Percentiles rank a stretch among this genome's conserved stretches.
Conservation (phyloP, 2,888 invertebrate genomes). For the Metacarcinus magister region DNA sequence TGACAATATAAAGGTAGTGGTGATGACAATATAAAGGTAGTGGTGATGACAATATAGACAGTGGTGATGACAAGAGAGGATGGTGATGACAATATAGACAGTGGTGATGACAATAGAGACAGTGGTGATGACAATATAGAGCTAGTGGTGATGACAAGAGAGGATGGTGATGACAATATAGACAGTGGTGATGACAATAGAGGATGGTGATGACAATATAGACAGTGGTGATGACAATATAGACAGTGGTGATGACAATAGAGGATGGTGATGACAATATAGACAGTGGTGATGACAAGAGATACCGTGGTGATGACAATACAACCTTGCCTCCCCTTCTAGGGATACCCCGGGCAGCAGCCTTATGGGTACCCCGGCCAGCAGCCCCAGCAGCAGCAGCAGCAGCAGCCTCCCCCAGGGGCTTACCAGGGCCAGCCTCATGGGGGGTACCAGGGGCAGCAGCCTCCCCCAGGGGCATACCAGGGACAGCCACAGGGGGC, state of each 20-base stretch:
- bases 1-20: not conserved
- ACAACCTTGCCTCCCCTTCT: not conserved
- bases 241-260: too few species aligned
- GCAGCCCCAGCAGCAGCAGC: slow-evolving; percentile 30
- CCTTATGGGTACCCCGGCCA: slow-evolving; percentile 72
- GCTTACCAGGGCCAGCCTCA: not conserved
- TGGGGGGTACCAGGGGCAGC: slow-evolving; percentile 22
- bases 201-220: not conserved
- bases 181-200: too few species aligned
- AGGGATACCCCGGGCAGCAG: slow-evolving; percentile 70
- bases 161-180: not conserved
- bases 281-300: too few species aligned
- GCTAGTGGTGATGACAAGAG: not conserved
- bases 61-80: not conserved
- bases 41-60: too few species aligned
- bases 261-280: not conserved
- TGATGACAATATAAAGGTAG: not conserved
- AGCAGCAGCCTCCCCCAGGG: slow-evolving; percentile 52
- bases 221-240: not conserved
- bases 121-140: not conserved
- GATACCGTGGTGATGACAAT: not conserved
- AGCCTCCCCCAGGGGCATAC: slow-evolving; percentile 57
- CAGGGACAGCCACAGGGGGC: slow-evolving; percentile 10
- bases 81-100: too few species aligned
- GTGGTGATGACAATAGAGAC: too few species aligned